phyloP scores from a whole-genome alignment of 2,888 invertebrate genomes.

The Andrena praecox region DNA sequence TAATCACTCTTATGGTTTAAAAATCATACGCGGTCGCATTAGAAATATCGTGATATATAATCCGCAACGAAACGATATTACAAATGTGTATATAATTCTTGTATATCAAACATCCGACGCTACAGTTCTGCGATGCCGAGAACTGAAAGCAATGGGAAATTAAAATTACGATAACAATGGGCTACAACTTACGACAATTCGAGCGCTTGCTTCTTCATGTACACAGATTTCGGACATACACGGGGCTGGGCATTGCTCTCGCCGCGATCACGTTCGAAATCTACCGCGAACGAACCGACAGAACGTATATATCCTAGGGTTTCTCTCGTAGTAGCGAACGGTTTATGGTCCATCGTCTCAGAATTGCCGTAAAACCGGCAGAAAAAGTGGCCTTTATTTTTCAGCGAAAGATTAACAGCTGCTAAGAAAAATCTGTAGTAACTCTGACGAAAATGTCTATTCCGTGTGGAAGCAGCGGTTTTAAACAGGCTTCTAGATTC shows the following conservation, averaged over 20 bases:
- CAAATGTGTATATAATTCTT: not conserved
- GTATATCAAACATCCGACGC: not conserved
- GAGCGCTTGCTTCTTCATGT: constrained; percentile 23
- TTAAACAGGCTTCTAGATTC: not conserved
- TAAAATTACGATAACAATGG: constrained; percentile 31
- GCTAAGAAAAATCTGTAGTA: not conserved
- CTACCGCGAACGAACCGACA: constrained; percentile 9
- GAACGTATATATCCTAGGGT: not conserved
- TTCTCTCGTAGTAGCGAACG: constrained; percentile 4
- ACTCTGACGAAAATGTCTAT: not conserved
- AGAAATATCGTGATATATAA: constrained; percentile 12
- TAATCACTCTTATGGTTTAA: constrained; percentile 35
- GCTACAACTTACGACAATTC: constrained; percentile 23
- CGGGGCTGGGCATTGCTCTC: constrained; percentile 19
- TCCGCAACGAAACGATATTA: constrained; percentile 34
- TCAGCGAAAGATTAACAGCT: constrained; percentile 21
- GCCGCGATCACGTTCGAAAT: constrained; percentile 19
- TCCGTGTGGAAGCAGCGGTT: constrained; percentile 6
- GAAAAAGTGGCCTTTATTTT: constrained; percentile 6
- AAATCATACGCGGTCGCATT: constrained; percentile 17
- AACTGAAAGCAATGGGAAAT: constrained; percentile 22
- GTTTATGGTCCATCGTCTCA: constrained; percentile 37
- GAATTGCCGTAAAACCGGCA: constrained; percentile 26
- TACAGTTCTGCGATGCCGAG: constrained; percentile 18
- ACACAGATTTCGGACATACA: constrained; percentile 31